Conservation (phyloP, 92 coral and sea anemone species). For the Blastomussa wellsi region DNA sequence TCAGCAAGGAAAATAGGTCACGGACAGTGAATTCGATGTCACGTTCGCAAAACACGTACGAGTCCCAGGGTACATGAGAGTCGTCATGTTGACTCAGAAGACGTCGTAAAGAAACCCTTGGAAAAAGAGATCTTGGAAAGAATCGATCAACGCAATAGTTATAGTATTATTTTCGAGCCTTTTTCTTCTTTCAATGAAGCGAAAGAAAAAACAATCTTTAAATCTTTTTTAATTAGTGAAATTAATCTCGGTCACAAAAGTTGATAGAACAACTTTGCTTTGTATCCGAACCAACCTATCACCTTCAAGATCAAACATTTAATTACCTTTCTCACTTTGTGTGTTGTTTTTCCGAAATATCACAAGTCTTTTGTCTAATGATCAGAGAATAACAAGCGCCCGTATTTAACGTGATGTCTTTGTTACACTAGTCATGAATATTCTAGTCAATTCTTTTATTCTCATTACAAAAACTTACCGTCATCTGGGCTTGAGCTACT, state of each 20-base stretch:
- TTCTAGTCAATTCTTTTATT: constrained; percentile 11
- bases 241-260: not conserved
- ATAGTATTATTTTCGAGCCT: not conserved
- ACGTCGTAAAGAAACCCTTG: not conserved
- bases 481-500: not conserved
- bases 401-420: not conserved
- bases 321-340: not conserved
- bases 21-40: not conserved
- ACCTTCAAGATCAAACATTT: not conserved
- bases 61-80: not conserved
- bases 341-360: constrained; percentile 24
- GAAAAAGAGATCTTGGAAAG: not conserved
- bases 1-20: not conserved
- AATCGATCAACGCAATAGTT: not conserved
- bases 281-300: constrained; percentile 33
- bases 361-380: constrained; percentile 17
- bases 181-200: not conserved
- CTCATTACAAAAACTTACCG: constrained; percentile 14
- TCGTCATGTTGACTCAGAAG: not conserved
- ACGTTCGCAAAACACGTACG: not conserved
- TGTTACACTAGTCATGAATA: constrained; percentile 27
- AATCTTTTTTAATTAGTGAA: not conserved
- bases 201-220: not conserved
- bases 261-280: constrained; percentile 18
- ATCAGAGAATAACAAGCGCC: constrained; percentile 16